phyloP scores from a whole-genome alignment of 2,113 vertebrate genomes.

The Microtus montanus region DNA sequence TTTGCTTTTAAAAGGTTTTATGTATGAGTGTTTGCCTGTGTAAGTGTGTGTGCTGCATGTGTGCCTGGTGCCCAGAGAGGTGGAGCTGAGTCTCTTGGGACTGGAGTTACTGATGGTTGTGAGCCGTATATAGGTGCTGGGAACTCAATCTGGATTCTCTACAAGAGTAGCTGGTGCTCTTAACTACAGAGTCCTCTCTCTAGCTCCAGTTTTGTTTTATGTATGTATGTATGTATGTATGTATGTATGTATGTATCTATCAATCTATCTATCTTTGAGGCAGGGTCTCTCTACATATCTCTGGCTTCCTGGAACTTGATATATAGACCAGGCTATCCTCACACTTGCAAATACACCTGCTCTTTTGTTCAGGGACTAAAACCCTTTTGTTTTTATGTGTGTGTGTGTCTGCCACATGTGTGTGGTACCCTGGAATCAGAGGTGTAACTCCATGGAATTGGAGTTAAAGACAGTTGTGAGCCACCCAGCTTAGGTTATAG shows the following conservation, averaged over 20 bases:
- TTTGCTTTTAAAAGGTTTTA: background rate
- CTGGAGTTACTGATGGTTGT: background rate
- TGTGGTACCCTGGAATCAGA: background rate
- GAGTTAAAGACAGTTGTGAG: background rate
- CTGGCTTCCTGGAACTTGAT: background rate
- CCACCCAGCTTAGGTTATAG: background rate
- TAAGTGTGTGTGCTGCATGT: background rate
- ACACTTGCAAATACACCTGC: background rate
- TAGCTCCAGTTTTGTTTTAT: too few relatives aligned
- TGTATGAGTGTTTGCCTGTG: background rate
- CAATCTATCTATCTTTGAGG: background rate
- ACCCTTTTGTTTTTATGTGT: background rate
- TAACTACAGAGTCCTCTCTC: background rate
- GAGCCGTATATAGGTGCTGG: background rate
- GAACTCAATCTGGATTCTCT: background rate
- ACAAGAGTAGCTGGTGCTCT: background rate
- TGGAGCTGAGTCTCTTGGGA: background rate
- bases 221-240: too few relatives aligned
- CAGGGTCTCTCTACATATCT: background rate
- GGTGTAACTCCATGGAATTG: background rate
- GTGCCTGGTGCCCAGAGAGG: background rate
- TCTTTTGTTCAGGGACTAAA: background rate
- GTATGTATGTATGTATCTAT: too few relatives aligned
- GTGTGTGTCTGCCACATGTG: background rate
- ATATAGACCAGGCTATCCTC: background rate